Conservation (phyloP, 2,797 vertebrate genomes). For the Parauchenoglanis ngamensis region DNA sequence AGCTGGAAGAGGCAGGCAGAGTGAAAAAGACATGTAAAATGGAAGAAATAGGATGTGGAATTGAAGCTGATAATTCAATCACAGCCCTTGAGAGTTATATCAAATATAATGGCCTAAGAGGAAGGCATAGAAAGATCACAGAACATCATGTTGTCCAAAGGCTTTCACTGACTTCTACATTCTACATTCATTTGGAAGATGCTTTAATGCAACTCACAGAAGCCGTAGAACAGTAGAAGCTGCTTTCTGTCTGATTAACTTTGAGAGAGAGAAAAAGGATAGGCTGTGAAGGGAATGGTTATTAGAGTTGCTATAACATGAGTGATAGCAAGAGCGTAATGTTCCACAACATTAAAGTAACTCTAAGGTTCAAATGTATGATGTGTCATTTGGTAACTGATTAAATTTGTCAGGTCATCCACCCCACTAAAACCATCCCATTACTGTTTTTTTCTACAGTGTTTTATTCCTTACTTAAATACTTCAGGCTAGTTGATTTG, state of each 20-base stretch:
- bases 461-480: background rate
- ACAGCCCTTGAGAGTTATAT: constrained; percentile 29
- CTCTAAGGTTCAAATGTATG: background rate
- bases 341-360: background rate
- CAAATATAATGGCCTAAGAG: constrained; percentile 45
- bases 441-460: background rate
- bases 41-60: constrained; percentile 18
- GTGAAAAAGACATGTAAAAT: constrained; percentile 10
- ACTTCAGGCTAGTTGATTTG: background rate
- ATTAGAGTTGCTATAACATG: background rate
- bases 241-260: background rate
- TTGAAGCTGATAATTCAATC: constrained; percentile 42
- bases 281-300: background rate
- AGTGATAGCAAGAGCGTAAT: background rate
- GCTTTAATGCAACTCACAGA: background rate
- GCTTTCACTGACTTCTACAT: constrained; percentile 21
- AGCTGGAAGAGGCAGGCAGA: constrained; percentile 10
- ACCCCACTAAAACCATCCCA: background rate
- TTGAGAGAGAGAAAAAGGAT: background rate
- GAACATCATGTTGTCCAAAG: constrained; percentile 26
- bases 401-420: background rate
- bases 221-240: background rate
- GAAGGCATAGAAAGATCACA: constrained; percentile 40
- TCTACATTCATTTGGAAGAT: background rate
- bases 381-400: background rate